A percentile compares a stretch with the other conserved stretches of the same genome.
phyloP scores from a whole-genome alignment of 2,888 invertebrate species.

The Nemotelus pantherinus region DNA sequence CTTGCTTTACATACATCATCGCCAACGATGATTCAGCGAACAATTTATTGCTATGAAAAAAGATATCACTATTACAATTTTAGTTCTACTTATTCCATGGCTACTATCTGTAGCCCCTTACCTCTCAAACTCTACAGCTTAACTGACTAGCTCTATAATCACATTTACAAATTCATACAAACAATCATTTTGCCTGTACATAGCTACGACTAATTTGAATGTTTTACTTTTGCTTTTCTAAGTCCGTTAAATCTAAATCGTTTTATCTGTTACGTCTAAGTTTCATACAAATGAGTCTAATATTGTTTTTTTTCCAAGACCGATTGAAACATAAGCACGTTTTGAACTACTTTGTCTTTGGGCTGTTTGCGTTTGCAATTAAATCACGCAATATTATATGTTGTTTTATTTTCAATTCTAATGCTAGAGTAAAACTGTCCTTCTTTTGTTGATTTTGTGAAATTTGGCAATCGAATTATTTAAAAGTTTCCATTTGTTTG shows the following conservation, averaged over 20 bases:
- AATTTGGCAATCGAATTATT: no score
- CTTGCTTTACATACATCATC: no score
- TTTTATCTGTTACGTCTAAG: neutral
- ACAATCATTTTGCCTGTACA: slow-evolving; percentile 40
- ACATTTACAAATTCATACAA: slow-evolving; percentile 49
- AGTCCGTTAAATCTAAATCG: no score
- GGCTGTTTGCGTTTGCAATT: neutral
- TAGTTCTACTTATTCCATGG: neutral
- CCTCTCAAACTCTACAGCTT: neutral
- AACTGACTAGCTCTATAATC: slow-evolving; percentile 48
- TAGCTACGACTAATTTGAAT: neutral
- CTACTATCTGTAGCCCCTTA: neutral
- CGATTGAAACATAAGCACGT: neutral
- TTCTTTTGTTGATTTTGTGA: no score
- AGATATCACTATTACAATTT: slow-evolving; percentile 31
- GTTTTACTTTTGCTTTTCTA: no score
- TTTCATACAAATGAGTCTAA: neutral
- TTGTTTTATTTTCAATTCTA: no score
- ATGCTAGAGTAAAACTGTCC: no score
- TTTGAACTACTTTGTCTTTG: neutral
- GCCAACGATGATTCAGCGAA: no score
- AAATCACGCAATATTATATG: no score
- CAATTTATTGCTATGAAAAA: neutral
- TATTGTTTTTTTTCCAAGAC: neutral
- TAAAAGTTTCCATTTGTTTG: no score